Evolutionary conservation across 1,140 invertebrate genomes (phyloP).

Genomic region (Anadara kagoshimensis): DNA sequence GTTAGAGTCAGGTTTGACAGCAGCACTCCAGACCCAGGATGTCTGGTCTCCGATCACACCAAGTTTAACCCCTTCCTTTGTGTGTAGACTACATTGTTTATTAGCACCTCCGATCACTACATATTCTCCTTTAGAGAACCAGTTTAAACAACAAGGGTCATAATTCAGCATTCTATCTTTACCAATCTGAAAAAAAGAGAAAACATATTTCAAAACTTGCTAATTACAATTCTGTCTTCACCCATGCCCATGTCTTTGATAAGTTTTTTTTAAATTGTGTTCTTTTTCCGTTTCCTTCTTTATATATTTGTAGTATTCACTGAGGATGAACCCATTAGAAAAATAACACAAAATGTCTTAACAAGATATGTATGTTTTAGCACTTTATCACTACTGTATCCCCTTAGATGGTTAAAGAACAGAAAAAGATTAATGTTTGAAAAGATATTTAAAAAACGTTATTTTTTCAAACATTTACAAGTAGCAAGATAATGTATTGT

Average conservation of each 20-base stretch:
- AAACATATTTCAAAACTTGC: not conserved
- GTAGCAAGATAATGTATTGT: too few relatives aligned
- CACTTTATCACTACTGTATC: too few relatives aligned
- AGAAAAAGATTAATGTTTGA: too few relatives aligned
- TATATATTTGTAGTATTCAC: too few relatives aligned
- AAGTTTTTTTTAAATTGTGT: too few relatives aligned
- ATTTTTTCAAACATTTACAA: too few relatives aligned
- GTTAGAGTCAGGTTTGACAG: constrained; percentile 83
- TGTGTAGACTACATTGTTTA: constrained; percentile 85
- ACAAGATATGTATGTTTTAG: too few relatives aligned
- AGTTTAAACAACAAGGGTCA: constrained; percentile 86
- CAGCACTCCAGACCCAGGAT: constrained; percentile 91
- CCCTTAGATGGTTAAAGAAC: too few relatives aligned
- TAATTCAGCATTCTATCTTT: constrained; percentile 87
- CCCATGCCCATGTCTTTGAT: not conserved
- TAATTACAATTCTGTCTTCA: not conserved
- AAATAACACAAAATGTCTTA: too few relatives aligned
- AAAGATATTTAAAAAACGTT: too few relatives aligned
- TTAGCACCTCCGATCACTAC: constrained; percentile 90
- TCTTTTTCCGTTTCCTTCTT: too few relatives aligned
- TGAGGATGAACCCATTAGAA: too few relatives aligned
- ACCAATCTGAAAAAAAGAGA: constrained; percentile 73
- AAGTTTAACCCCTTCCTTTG: constrained; percentile 88
- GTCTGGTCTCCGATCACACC: constrained; percentile 83
- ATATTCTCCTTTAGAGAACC: constrained; percentile 87